These are phyloP conservation scores for Neuroscelio doddi DNA, from an alignment of 2,888 invertebrate species.

Conservation along the genomic window DNA sequence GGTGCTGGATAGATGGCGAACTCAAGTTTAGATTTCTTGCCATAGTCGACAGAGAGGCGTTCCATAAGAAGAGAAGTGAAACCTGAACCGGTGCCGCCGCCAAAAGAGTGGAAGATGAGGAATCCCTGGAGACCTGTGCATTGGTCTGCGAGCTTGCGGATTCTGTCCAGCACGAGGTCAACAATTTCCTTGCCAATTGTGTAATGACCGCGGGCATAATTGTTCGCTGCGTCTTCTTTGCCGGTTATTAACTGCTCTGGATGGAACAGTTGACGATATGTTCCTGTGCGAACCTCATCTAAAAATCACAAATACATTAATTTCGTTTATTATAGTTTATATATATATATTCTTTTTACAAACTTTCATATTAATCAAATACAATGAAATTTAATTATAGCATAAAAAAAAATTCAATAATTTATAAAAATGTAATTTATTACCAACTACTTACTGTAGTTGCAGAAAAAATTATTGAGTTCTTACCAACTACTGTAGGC, in stretches of 20 bases:
- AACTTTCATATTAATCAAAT: no score
- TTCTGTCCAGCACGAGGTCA: conserved; percentile 89
- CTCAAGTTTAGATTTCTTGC: conserved; percentile 96
- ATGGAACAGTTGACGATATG: conserved; percentile 96
- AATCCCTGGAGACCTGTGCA: conserved; percentile 95
- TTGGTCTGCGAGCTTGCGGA: conserved; percentile 90
- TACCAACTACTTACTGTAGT: no score
- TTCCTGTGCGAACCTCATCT: conserved; percentile 93
- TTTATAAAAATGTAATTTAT: no score
- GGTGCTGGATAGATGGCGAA: conserved; percentile 98
- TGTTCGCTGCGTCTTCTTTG: conserved; percentile 98
- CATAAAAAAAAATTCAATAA: no score
- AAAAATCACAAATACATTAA: no score
- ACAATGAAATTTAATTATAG: no score
- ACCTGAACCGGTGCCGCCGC: conserved; percentile 95
- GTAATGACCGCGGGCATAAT: conserved; percentile 98
- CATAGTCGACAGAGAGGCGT: conserved; percentile 96
- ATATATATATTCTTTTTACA: no score
- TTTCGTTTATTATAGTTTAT: no score
- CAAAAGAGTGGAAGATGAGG: conserved; percentile 96
- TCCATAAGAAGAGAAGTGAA: conserved; percentile 98
- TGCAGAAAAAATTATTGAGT: no score
- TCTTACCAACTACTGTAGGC: conserved; percentile 89
- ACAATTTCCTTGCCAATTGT: conserved; percentile 97
- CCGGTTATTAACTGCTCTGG: conserved; percentile 97